Percentiles rank a stretch among this genome's conserved stretches.
Evolutionary conservation across 1,140 invertebrate genomes (phyloP).

Genomic region (Oedothorax gibbosus): DNA sequence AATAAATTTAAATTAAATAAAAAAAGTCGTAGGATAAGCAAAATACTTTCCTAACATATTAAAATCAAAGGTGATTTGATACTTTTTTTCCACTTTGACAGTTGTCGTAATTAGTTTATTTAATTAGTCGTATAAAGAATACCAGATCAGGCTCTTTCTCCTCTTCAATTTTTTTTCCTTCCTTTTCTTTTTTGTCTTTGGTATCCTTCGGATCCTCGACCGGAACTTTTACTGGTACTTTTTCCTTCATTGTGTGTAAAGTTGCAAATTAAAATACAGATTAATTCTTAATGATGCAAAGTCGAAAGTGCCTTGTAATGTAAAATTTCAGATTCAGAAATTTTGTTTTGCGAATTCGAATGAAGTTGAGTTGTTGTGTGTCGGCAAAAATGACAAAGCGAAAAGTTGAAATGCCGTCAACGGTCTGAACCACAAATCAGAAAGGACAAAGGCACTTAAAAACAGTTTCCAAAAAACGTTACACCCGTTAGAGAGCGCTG

Average conservation of each 20-base stretch:
- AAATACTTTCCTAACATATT: no score
- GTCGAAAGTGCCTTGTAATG: neutral
- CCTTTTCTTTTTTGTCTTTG: slow-evolving; percentile 47
- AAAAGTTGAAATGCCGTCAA: neutral
- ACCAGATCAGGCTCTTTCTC: slow-evolving; percentile 63
- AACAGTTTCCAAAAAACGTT: neutral
- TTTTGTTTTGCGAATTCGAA: neutral
- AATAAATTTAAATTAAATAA: no score
- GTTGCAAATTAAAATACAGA: neutral
- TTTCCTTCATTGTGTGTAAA: slow-evolving; percentile 10
- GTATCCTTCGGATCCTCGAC: slow-evolving; percentile 46
- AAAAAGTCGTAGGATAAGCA: no score
- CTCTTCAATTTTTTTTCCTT: slow-evolving; percentile 57
- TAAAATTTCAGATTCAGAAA: neutral
- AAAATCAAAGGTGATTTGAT: no score
- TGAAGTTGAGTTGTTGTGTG: slow-evolving; percentile 19
- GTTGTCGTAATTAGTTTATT: neutral
- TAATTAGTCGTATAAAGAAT: neutral
- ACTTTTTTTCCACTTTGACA: neutral
- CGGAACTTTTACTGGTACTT: slow-evolving; percentile 27
- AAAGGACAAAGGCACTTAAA: neutral
- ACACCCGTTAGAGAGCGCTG: neutral
- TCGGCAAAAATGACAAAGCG: slow-evolving; percentile 19
- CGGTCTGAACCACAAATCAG: no score
- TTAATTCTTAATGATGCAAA: neutral